A percentile compares a stretch with the other conserved stretches of the same genome.
Evolutionary conservation across 1,140 invertebrate species (phyloP).

Genomic region (Mizuhopecten yessoensis): DNA sequence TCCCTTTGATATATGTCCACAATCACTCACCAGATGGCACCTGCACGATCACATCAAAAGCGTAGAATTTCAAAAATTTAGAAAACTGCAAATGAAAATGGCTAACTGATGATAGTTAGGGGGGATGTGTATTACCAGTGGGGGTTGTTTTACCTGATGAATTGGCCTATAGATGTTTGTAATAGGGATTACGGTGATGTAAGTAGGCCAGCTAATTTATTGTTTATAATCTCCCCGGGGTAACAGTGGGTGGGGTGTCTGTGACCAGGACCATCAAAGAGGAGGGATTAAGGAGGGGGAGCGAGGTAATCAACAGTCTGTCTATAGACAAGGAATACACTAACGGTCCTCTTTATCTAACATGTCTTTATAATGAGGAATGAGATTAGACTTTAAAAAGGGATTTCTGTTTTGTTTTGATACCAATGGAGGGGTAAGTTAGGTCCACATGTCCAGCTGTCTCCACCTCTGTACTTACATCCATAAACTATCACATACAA

Average conservation of each 20-base stretch:
- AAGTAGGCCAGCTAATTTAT: background rate
- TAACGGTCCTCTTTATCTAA: too few relatives aligned
- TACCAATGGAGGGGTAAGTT: background rate
- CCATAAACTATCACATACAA: too few relatives aligned
- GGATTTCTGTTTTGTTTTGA: background rate
- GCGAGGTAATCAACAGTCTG: background rate
- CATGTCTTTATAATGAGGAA: background rate
- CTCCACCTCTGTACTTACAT: background rate
- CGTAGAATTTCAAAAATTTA: background rate
- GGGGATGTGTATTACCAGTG: background rate
- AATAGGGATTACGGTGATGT: conserved; percentile 16
- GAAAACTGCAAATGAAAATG: conserved; percentile 37
- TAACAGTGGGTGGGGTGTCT: background rate
- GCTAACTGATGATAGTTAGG: conserved; percentile 16
- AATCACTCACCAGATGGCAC: background rate
- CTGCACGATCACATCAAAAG: background rate
- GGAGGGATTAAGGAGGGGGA: background rate
- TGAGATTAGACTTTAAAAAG: background rate
- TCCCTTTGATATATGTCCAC: background rate
- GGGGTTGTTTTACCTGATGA: background rate
- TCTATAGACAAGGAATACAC: too few relatives aligned
- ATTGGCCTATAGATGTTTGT: background rate
- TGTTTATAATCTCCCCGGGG: background rate
- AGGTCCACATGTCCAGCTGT: background rate
- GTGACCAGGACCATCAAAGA: background rate